A percentile compares a stretch with the other conserved stretches of the same genome.
Conservation (phyloP, 2,113 vertebrate species). For the Channa argus region DNA sequence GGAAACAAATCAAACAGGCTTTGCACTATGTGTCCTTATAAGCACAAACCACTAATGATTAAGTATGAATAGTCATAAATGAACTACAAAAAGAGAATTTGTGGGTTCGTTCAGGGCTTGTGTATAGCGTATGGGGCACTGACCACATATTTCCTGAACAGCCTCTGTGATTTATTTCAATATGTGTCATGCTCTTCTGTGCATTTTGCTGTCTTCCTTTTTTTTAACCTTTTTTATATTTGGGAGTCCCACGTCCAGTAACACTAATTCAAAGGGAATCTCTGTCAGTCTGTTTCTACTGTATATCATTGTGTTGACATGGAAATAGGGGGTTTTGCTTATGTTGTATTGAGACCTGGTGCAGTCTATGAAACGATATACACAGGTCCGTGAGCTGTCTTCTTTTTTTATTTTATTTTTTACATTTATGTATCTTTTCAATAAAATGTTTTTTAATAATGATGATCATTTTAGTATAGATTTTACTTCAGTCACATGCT, state of each 20-base stretch:
- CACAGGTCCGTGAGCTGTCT: conserved; percentile 9
- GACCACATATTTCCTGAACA: conserved; percentile 32
- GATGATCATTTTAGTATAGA: not conserved
- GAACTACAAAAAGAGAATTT: not conserved
- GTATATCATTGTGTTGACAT: conserved; percentile 20
- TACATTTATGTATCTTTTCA: conserved; percentile 18
- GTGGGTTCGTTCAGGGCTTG: conserved; percentile 21
- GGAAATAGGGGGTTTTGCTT: conserved; percentile 14
- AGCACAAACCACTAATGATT: conserved; percentile 53
- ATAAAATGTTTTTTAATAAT: conserved; percentile 32
- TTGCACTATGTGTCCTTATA: conserved; percentile 57
- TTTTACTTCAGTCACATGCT: not conserved
- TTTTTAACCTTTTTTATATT: conserved; percentile 18
- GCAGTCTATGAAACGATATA: conserved; percentile 24
- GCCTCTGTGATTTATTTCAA: conserved; percentile 32
- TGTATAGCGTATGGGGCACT: conserved; percentile 31
- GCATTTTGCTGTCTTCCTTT: conserved; percentile 9
- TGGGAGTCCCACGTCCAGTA: conserved; percentile 15
- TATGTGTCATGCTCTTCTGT: conserved; percentile 18
- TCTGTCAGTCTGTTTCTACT: conserved; percentile 24
- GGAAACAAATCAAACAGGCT: conserved; percentile 27
- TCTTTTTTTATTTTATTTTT: not conserved
- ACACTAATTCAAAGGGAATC: conserved; percentile 58
- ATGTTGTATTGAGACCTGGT: conserved; percentile 12
- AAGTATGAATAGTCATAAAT: conserved; percentile 4